A percentile compares a stretch with the other conserved stretches of the same genome.
Evolutionary conservation across 2,888 invertebrate species (phyloP).

Genomic region (Liposcelis brunnea): DNA sequence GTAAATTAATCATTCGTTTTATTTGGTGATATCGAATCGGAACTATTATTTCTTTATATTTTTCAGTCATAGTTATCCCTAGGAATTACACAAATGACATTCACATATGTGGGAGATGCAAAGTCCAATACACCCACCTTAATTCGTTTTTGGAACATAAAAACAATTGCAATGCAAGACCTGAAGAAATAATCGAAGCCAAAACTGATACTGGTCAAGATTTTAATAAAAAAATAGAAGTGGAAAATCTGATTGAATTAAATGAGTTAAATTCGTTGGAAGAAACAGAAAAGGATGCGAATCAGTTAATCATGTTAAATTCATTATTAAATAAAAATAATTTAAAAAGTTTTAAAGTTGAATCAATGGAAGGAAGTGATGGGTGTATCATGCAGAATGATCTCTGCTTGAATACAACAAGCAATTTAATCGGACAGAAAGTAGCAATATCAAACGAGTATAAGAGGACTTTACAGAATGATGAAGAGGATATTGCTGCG

Average conservation of each 20-base stretch:
- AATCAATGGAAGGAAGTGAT: background rate
- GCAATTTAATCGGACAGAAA: background rate
- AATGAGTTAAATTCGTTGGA: background rate
- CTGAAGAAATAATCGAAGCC: background rate
- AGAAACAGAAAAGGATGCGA: slow-evolving; percentile 3
- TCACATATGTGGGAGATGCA: slow-evolving; percentile 20
- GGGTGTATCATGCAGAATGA: no score
- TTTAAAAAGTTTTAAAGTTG: background rate
- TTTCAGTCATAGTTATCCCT: slow-evolving; percentile 4
- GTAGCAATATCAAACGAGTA: no score
- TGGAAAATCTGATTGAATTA: background rate
- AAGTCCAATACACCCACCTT: slow-evolving; percentile 17
- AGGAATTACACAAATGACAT: slow-evolving; percentile 15
- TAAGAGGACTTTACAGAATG: slow-evolving; percentile 14
- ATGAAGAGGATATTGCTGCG: slow-evolving; percentile 20
- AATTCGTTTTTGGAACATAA: slow-evolving; percentile 18
- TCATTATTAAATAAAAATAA: no score
- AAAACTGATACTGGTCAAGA: background rate
- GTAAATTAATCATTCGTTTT: no score
- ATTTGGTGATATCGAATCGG: no score
- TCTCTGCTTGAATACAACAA: no score
- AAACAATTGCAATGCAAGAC: slow-evolving; percentile 5
- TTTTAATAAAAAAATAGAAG: slow-evolving; percentile 4
- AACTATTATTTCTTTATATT: no score
- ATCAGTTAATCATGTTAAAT: background rate